Evolutionary conservation across 2,888 invertebrate species (phyloP).

Genomic region (Sepioteuthis lessoniana): DNA sequence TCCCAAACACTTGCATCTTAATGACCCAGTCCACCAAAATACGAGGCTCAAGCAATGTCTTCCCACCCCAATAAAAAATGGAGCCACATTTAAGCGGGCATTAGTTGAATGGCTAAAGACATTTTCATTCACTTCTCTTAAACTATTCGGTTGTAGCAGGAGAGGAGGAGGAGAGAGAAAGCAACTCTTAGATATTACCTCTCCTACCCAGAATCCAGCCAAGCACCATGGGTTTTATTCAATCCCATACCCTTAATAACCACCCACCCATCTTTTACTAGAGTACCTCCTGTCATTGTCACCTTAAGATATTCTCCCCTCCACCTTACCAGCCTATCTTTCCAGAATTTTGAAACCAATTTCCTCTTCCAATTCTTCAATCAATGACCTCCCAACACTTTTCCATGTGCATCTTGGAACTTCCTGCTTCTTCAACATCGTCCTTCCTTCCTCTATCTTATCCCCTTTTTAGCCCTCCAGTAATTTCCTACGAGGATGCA

Average conservation of each 20-base stretch:
- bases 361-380: background rate
- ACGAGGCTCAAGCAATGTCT: background rate
- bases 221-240: background rate
- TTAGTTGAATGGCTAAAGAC: background rate
- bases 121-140: background rate
- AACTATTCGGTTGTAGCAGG: background rate
- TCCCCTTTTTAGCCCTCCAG: background rate
- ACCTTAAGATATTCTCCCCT: background rate
- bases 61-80: background rate
- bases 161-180: background rate
- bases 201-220: background rate
- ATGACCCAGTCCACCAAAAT: constrained; percentile 33
- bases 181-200: background rate
- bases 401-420: background rate
- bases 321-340: background rate
- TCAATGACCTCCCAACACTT: background rate
- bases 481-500: background rate
- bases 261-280: background rate
- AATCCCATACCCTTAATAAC: background rate
- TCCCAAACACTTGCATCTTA: constrained; percentile 15
- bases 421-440: background rate
- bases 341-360: constrained; percentile 20
- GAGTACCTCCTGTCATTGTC: constrained; percentile 2
- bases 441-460: background rate
- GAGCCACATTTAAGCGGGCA: constrained; percentile 8